Evolutionary conservation across 2,888 invertebrate species (phyloP), one percentile per base, ranked within the genome.

Genomic region (Steinernema hermaphroditum): DNA sequence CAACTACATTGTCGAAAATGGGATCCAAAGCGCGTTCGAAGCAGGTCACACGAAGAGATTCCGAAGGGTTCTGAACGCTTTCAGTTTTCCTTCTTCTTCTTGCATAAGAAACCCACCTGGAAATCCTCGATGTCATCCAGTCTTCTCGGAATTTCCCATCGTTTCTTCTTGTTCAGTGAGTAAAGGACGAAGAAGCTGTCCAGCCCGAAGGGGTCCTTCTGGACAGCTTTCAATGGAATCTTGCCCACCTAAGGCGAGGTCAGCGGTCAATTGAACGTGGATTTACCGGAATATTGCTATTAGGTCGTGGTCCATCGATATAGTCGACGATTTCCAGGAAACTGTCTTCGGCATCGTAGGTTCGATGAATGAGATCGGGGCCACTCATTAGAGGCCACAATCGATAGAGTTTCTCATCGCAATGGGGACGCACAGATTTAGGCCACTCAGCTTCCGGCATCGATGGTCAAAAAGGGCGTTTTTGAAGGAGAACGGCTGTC

Each of bases 121-220:
- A 32, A n/a, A 32, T 1, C 62, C 19, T 62, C 16, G 62, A 62
- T 62, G 32, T 62, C 16, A 2, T 62, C 27, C 12, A 62, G 32
- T 32, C 14, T 29, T 2, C 27, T 16, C 1, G 62, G 62, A 32
- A 62, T 62, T 14, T 32, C 14, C 62, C 62, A 62, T 32, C 62
- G 1, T 29, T 32, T 62, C 32, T n/a, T 29, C 62, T 62, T 62
- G 32, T 62, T 32, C 62, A 62, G 34, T 12, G 62, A 62, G 29
- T 62, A 62, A 2, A 4, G 34, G 14, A 62, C 62, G 29, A 6
- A 32, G 16, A 62, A 62, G 62, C 19, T 62, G 32, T 2, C 1
- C 32, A 62, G 19, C 29, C 29, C 32, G 32, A 62, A 62, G 14
- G 62, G 62, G 34, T 62, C 29, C 1, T 34, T 12, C 6, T 29